Conservation (phyloP, 2,797 vertebrate genomes). For the Brachyrhaphis roseni region DNA sequence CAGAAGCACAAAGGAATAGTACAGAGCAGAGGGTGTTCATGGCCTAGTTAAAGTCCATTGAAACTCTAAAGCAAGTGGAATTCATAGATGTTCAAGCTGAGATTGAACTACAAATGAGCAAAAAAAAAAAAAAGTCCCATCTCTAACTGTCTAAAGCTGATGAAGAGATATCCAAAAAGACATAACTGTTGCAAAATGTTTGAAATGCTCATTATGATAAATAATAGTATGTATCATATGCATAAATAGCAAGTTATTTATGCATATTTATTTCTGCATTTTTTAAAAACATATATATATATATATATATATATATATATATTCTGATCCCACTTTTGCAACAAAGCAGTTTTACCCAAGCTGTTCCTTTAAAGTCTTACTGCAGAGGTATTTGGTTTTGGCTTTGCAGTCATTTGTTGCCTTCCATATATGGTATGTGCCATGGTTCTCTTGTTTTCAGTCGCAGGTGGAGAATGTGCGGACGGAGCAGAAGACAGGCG, state of each 20-base stretch:
- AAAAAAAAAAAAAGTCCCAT: not conserved
- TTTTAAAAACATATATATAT: too few species aligned
- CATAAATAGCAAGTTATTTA: too few species aligned
- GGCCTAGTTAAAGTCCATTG: not conserved
- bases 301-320: too few species aligned
- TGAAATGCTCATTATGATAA: too few species aligned
- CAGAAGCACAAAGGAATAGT: not conserved
- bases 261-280: too few species aligned
- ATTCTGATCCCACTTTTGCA: not conserved
- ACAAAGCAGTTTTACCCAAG: not conserved
- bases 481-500: slow-evolving; percentile 56
- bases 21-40: not conserved
- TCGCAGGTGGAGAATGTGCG: slow-evolving; percentile 62
- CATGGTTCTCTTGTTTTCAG: slow-evolving; percentile 44
- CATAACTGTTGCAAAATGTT: not conserved
- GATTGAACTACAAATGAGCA: not conserved
- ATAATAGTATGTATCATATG: too few species aligned
- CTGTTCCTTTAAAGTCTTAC: not conserved
- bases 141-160: not conserved
- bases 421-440: not conserved
- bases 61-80: not conserved
- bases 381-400: not conserved
- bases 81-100: not conserved
- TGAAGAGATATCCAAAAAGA: not conserved
- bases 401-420: not conserved